phyloP scores from a whole-genome alignment of 2,113 vertebrate species.

The Gulo gulo region DNA sequence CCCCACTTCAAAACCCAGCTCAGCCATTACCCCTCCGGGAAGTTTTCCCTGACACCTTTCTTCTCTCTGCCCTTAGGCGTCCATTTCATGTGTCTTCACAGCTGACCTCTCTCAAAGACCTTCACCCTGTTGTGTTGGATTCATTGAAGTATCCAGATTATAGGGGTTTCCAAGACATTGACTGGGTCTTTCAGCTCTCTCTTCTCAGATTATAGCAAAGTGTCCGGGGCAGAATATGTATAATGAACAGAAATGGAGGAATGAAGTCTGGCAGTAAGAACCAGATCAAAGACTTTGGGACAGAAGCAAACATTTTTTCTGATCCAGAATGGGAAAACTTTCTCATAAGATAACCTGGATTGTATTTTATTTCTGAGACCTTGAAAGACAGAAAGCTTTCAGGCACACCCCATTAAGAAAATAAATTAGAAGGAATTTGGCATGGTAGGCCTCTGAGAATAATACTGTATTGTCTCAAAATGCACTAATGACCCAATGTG shows the following conservation, averaged over 20 bases:
- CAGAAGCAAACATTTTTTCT: background rate
- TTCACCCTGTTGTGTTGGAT: background rate
- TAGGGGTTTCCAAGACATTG: background rate
- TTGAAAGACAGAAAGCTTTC: background rate
- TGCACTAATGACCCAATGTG: background rate
- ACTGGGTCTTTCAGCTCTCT: background rate
- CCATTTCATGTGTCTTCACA: background rate
- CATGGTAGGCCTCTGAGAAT: background rate
- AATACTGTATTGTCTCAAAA: background rate
- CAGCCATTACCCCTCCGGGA: background rate
- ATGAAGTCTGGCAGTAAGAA: background rate
- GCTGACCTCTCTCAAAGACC: background rate
- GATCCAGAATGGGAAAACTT: background rate
- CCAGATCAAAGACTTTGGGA: background rate
- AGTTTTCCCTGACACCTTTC: background rate
- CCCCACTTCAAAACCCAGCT: background rate
- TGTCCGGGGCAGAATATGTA: background rate
- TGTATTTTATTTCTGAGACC: constrained; percentile 11
- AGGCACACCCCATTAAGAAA: background rate
- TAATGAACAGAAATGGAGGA: background rate
- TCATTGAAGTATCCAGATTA: background rate
- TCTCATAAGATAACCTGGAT: background rate
- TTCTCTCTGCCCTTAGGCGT: background rate
- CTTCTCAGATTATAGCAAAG: background rate
- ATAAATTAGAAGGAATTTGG: background rate